Percentiles rank a stretch among this genome's conserved stretches.
phyloP scores from a whole-genome alignment of 2,797 vertebrate genomes.

The Aphelocoma californica region DNA sequence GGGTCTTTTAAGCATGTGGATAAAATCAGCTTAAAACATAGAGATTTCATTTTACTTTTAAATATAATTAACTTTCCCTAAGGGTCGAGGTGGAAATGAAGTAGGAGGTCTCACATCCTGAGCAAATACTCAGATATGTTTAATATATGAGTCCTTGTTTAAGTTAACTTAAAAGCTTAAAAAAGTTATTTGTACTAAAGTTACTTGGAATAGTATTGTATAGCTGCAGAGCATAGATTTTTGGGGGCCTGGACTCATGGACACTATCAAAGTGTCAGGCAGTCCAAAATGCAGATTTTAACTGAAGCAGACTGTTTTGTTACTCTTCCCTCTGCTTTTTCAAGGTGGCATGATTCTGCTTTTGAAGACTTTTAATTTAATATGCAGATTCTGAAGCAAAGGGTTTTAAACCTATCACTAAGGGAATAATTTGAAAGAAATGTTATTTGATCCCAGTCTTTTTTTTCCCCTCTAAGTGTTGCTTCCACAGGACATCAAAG shows the following conservation, averaged over 20 bases:
- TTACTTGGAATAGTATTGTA: neutral
- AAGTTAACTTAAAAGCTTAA: neutral
- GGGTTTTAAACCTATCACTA: neutral
- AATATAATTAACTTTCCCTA: neutral
- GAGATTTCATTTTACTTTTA: neutral
- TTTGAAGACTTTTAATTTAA: neutral
- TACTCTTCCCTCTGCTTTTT: neutral
- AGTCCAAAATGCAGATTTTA: neutral
- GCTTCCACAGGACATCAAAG: neutral
- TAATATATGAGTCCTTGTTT: neutral
- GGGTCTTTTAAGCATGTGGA: neutral
- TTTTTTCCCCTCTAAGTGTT: neutral
- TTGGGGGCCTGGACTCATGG: fast-evolving
- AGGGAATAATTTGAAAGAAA: conserved; percentile 3
- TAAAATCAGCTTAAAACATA: neutral
- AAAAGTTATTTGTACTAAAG: neutral
- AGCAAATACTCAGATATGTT: neutral
- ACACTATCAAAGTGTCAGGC: neutral
- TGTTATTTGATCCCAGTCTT: neutral
- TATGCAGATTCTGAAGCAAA: neutral
- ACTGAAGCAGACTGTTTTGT: neutral
- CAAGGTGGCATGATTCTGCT: neutral
- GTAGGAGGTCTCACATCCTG: neutral
- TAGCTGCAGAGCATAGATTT: neutral
- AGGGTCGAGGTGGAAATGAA: neutral